Evolutionary conservation across 2,113 vertebrate genomes (phyloP).

Genomic region (Neodon shergylaensis): DNA sequence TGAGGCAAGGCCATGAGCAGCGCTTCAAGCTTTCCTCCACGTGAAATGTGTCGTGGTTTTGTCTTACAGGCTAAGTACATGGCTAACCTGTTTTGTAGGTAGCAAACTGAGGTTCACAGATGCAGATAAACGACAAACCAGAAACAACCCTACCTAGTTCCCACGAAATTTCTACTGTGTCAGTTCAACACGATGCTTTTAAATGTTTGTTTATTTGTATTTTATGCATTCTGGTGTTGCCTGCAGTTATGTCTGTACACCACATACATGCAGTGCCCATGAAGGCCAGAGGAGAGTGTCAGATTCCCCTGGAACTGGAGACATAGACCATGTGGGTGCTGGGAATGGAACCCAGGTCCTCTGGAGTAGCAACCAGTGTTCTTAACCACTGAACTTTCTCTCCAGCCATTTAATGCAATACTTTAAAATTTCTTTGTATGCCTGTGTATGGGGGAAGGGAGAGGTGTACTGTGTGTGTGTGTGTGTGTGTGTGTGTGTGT

Average conservation of each 20-base stretch:
- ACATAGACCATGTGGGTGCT: not conserved
- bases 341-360: not conserved
- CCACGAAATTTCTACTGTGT: not conserved
- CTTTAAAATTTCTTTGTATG: not conserved
- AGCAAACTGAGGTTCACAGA: not conserved
- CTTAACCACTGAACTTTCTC: not conserved
- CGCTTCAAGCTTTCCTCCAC: not conserved
- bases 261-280: not conserved
- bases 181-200: not conserved
- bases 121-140: not conserved
- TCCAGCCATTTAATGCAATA: not conserved
- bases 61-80: not conserved
- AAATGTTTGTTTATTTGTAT: not conserved
- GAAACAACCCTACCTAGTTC: not conserved
- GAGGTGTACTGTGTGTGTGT: not conserved
- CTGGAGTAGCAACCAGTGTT: not conserved
- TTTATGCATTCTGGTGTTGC: not conserved
- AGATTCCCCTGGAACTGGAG: not conserved
- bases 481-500: not conserved
- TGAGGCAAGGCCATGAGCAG: too few species aligned
- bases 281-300: not conserved
- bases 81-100: not conserved
- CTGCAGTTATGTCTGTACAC: not conserved
- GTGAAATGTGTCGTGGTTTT: accelerated
- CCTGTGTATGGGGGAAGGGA: not conserved